Evolutionary conservation across 2,888 invertebrate species (phyloP), one percentile per base, ranked within the genome.

Genomic region (Yponomeuta cagnagella): DNA sequence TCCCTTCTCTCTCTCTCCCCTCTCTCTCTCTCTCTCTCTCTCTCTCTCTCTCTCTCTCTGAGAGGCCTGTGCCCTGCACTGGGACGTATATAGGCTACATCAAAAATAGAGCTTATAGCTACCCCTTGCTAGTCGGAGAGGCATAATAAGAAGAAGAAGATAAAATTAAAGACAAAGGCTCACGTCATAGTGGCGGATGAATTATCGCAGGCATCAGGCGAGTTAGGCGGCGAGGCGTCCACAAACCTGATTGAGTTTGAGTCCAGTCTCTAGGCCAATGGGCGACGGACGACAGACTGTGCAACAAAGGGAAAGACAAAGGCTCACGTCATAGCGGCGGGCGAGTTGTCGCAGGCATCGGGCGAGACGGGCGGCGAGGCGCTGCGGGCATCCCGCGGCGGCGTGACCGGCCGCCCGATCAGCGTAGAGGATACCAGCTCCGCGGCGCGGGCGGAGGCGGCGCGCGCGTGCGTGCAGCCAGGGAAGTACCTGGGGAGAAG

Each of bases 181-280:
- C 52, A 52, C 52, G 52, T 52, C 12, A 52, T 52, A 52, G 12
- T 8, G 4, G n/a, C 30, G 63, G 63, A 15, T 1, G 63, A 63
- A 15, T 63, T 63, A 8, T 52, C 52, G 52, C 10, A 12, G 15
- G 63, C 65, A 12, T 66, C 65, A 31, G 69, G 15, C 63, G 58
- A 58, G 52, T 2, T 9, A 48, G 48, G 48, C 48, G 23, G 68
- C 30, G 48, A 48, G 23, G 48, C 6, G 23, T 43, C 43, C 8
- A 43, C 43, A 9, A 43, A 37, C 5, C 37, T 37, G 3, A 4
- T 37, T 37, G 5, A 23, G 94, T 95, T 85, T 97, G 97, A 58
- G 52, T 12, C 6, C 15, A 15, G 52, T 58, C 15, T 15, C 52
- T 15, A 15, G 15, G 52, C 3, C 3, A 12, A 15, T 15, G 15